A percentile compares a stretch with the other conserved stretches of the same genome.
phyloP scores from a whole-genome alignment of 1,140 invertebrate species.

The Drosophila lowei region DNA sequence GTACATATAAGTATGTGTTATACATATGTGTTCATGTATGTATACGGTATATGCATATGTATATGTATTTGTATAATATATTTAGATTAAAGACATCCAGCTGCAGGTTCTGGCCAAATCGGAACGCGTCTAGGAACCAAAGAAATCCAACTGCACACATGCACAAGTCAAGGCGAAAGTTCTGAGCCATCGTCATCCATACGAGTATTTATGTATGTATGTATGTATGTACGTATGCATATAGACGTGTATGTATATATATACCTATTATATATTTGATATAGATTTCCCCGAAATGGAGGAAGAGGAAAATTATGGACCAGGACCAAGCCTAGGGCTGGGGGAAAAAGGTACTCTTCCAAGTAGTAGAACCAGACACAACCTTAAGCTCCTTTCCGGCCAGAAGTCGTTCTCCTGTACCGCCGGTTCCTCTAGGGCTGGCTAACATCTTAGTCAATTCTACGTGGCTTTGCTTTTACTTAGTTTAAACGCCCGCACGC shows the following conservation, averaged over 20 bases:
- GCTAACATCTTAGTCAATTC: conserved; percentile 42
- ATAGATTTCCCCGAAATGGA: too few relatives aligned
- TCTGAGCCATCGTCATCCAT: too few relatives aligned
- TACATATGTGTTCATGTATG: conserved; percentile 25
- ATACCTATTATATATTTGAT: too few relatives aligned
- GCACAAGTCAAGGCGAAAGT: too few relatives aligned
- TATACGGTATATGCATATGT: conserved; percentile 17
- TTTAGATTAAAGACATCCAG: conserved; percentile 40
- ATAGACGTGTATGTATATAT: neutral
- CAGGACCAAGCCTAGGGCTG: neutral
- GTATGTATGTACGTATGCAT: neutral
- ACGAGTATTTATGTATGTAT: neutral
- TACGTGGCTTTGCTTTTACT: conserved; percentile 29
- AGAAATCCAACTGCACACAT: conserved; percentile 4
- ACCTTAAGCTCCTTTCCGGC: conserved; percentile 12
- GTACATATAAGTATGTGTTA: conserved; percentile 20
- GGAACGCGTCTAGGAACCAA: conserved; percentile 20
- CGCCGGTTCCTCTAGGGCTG: neutral
- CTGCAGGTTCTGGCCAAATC: conserved; percentile 8
- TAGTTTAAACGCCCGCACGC: conserved; percentile 35
- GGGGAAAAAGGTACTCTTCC: too few relatives aligned
- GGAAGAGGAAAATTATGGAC: too few relatives aligned
- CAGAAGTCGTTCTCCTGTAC: neutral
- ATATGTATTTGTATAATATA: conserved; percentile 4
- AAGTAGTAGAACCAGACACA: conserved; percentile 2